A percentile compares a stretch with the other conserved stretches of the same genome.
Conservation (phyloP, 2,113 vertebrate species). For the Eptesicus fuscus region DNA sequence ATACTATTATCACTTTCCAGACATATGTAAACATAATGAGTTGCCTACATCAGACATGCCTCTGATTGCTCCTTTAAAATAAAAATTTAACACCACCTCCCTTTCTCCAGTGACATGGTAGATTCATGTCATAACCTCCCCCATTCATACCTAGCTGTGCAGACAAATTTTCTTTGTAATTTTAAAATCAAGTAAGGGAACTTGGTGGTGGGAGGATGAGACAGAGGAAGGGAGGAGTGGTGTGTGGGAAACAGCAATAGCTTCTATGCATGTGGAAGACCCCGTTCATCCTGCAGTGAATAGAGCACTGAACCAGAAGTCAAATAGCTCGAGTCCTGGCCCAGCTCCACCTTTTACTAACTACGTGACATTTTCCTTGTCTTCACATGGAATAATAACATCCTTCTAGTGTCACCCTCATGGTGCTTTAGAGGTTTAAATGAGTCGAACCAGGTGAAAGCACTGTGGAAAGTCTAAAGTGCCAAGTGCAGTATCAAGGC, state of each 20-base stretch:
- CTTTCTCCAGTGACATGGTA: neutral
- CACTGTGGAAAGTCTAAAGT: neutral
- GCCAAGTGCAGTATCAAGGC: neutral
- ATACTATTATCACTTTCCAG: neutral
- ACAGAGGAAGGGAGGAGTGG: accelerated
- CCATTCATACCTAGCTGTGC: neutral
- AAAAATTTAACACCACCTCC: neutral
- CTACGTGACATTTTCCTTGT: neutral
- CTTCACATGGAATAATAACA: neutral
- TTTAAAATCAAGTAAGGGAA: neutral
- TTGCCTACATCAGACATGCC: neutral
- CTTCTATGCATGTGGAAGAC: neutral
- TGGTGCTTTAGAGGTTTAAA: neutral
- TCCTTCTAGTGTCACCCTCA: neutral
- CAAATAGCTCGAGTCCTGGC: neutral
- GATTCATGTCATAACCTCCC: neutral
- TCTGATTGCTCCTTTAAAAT: neutral
- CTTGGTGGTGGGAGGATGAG: neutral
- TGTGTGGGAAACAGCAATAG: neutral
- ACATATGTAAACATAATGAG: neutral
- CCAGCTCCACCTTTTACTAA: neutral
- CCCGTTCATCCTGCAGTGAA: neutral
- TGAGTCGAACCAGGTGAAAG: neutral
- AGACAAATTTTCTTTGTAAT: neutral
- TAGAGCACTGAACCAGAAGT: neutral